Evolutionary conservation across 1,140 invertebrate species (phyloP).

Genomic region (Drosophila paulistorum): DNA sequence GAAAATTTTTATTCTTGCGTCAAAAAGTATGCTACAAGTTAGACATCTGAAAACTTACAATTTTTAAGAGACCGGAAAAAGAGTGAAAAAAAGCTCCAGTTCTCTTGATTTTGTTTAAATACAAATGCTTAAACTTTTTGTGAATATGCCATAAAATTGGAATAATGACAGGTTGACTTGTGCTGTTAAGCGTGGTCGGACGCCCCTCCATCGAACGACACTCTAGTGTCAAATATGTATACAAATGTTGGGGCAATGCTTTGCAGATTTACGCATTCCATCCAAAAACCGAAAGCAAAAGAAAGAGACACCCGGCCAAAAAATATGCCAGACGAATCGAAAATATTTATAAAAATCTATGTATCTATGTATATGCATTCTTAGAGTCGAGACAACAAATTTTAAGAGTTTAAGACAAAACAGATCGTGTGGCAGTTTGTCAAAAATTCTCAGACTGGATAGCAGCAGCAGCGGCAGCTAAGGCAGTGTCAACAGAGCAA

Average conservation of each 20-base stretch:
- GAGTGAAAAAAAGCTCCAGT: conserved; percentile 1
- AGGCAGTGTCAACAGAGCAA: conserved; percentile 48
- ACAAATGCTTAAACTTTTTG: conserved; percentile 32
- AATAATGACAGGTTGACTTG: conserved; percentile 34
- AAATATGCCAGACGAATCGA: conserved; percentile 2
- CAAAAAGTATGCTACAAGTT: conserved; percentile 34
- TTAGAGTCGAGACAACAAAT: conserved; percentile 9
- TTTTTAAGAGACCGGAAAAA: background rate
- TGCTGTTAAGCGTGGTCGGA: conserved; percentile 25
- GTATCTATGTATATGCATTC: conserved; percentile 1
- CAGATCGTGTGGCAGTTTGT: conserved; percentile 68
- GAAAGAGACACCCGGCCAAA: background rate
- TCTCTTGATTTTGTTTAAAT: background rate
- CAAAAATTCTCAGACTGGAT: conserved; percentile 67
- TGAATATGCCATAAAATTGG: conserved; percentile 31
- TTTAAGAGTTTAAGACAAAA: conserved; percentile 42
- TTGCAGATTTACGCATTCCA: conserved; percentile 45
- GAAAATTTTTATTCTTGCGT: background rate
- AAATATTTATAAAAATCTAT: conserved; percentile 9
- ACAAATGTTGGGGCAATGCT: conserved; percentile 44
- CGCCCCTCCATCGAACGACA: conserved; percentile 25
- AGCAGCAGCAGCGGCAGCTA: conserved; percentile 33
- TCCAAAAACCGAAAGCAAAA: background rate
- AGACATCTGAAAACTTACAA: background rate
- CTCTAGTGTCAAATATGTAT: conserved; percentile 13